Base-by-base conservation (phyloP, 2,797 vertebrate species). In the Sphaeramia orbicularis region DNA sequence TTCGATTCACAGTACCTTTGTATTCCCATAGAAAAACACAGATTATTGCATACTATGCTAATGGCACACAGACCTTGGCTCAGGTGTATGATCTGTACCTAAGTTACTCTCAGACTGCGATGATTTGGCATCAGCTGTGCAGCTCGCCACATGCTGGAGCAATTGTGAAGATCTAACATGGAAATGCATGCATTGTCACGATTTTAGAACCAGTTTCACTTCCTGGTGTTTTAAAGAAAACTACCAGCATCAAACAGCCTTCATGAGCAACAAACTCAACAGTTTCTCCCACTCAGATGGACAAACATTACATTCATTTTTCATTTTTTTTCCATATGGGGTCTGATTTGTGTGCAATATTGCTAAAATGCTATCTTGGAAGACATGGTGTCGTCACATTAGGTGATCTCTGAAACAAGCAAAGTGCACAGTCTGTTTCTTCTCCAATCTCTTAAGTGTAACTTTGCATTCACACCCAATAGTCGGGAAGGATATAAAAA, bases 1-100 rank as follows among this genome's bases (percentile, higher is more conserved):
- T 77, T 84, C 30, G n/a, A 67, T 88, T 84, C 78, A 83, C 79
- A 89, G 86, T 89, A 83, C 67, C 72, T 80, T 87, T 87, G 69
- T 74, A 72, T 36, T 70, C n/a, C 69, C 57, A 66, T 79, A 82
- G 69, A 84, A 84, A 66, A 63, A 84, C 77, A 88, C 63, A 86
- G 83, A 89, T 90, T 90, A 90, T 90, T 92, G 90, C 88, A 91
- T 91, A 91, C 79, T 82, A 80, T 86, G 89, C 85, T 89, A 89
- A 90, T 78, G 81, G 84, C 83, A 85, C 80, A 76, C 75, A 51
- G 32, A 83, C 80, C 76, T 62, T 77, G 70, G 76, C 87, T 89
- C 84, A 69, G 73, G 59, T 59, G 78, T 79, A 53, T 43, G 72
- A 66, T 86, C 78, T 70, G 84, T 70, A 79, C 74, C 65, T 63